phyloP scores from a whole-genome alignment of 2,888 invertebrate species.

The Apamea epomidion region DNA sequence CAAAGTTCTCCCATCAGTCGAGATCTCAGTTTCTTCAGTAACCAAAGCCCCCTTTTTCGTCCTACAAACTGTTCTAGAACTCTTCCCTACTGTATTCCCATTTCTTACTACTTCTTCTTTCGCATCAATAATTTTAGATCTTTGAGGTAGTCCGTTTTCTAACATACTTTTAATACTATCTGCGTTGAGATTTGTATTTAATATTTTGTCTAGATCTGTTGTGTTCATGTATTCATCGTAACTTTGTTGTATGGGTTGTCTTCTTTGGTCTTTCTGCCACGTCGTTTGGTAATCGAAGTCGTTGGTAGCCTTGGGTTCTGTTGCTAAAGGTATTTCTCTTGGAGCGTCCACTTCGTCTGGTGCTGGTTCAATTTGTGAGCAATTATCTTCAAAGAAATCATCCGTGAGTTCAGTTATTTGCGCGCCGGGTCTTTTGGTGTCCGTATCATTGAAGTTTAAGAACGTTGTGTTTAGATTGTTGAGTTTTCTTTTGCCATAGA shows the following conservation, averaged over 20 bases:
- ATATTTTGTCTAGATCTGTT: conserved; percentile 84
- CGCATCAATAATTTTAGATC: conserved; percentile 81
- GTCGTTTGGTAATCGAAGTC: conserved; percentile 82
- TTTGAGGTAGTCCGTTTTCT: conserved; percentile 86
- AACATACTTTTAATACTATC: conserved; percentile 85
- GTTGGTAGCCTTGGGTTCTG: conserved; percentile 84
- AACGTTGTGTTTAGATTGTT: conserved; percentile 82
- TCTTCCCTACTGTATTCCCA: conserved; percentile 85
- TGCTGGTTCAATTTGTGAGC: conserved; percentile 82
- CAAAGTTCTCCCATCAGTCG: conserved; percentile 83
- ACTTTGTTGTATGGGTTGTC: conserved; percentile 86
- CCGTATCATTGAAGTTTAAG: conserved; percentile 79
- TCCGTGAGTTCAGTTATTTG: conserved; percentile 89
- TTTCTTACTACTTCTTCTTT: conserved; percentile 83
- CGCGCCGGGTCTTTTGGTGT: conserved; percentile 86
- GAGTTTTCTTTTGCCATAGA: conserved; percentile 92
- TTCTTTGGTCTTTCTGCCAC: conserved; percentile 89
- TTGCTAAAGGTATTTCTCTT: conserved; percentile 75
- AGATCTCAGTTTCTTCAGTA: conserved; percentile 86
- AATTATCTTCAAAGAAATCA: conserved; percentile 85
- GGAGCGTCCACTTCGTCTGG: conserved; percentile 78
- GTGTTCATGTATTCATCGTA: conserved; percentile 84
- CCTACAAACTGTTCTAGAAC: conserved; percentile 83
- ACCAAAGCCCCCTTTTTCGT: conserved; percentile 85
- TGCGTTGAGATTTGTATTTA: conserved; percentile 76